Evolutionary conservation across 2,888 invertebrate genomes (phyloP), one percentile per base, ranked within the genome.

Genomic region (Amiota communis): DNA sequence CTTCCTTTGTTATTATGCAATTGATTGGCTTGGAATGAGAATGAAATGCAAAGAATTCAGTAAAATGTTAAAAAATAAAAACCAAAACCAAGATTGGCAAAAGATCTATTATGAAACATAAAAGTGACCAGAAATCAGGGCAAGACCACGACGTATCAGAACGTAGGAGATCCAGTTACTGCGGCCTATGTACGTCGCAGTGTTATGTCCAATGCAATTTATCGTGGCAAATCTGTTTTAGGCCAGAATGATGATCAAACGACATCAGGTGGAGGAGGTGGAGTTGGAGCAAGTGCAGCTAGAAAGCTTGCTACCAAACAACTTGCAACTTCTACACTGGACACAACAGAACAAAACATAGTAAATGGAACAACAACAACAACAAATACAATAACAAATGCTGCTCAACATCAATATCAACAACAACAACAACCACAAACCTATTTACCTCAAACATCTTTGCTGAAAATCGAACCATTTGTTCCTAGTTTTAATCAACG

Each of bases 401-500:
- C 75, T 67, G 63, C 48, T 72, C 69, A 64, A 72, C 65, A 49
- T 70, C 71, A 53, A 49, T 74, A 67, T 72, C 65, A 13, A 17
- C 72, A 70, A 64, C 74, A 74, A 74, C 79, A 73, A 78, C 81
- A 79, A 70, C 74, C 74, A 80, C 82, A 83, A 78, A 80, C 81
- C 81, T 82, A 87, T 79, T 82, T 88, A 87, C 89, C 89, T 88
- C 89, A 89, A 84, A 86, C 88, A 76, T 86, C 87, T 80, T 84
- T 89, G 85, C 86, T 90, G 83, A 90, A 89, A 87, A 90, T 90
- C 74, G 90, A 90, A 86, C 89, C 90, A 71, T 90, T 90, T 79
- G 88, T 90, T 86, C 90, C 90, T 88, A 89, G 86, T 81, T 86
- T 88, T 75, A 87, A 85, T 75, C 82, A 87, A 79, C 84, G 88